Percentiles rank a stretch among this genome's conserved stretches.
phyloP scores from a whole-genome alignment of 2,888 invertebrate species.

The Cataglyphis livida region DNA sequence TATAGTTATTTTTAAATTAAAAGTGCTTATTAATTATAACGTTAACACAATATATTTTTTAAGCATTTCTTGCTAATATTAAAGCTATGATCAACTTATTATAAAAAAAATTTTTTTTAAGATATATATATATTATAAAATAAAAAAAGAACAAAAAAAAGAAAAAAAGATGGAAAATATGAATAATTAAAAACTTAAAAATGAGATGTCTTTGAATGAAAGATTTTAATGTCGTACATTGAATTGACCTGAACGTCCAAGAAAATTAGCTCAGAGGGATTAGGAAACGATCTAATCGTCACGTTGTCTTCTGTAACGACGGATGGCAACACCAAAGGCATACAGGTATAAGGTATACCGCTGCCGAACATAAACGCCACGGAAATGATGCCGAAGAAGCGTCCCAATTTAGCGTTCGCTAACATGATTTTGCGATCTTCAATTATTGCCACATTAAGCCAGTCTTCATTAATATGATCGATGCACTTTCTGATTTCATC shows the following conservation, averaged over 20 bases:
- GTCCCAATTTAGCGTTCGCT: conserved; percentile 65
- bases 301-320: conserved; percentile 55
- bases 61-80: background rate
- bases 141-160: background rate
- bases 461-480: conserved; percentile 66
- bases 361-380: conserved; percentile 57
- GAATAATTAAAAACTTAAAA: background rate
- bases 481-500: conserved; percentile 65
- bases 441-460: conserved; percentile 47
- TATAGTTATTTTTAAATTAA: background rate
- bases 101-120: background rate
- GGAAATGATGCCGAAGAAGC: conserved; percentile 58
- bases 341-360: conserved; percentile 26
- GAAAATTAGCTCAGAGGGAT: conserved; percentile 64
- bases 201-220: conserved; percentile 13
- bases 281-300: conserved; percentile 64
- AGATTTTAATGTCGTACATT: conserved; percentile 9
- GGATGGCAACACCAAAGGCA: conserved; percentile 5
- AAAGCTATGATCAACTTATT: background rate
- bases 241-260: conserved; percentile 54
- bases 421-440: conserved; percentile 69
- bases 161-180: background rate
- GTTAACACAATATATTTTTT: background rate
- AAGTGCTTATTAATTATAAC: background rate
- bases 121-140: background rate